These are phyloP conservation scores for Holothuria leucospilota DNA, from an alignment of 53 echinoderm and acorn worm species.

Conservation along the genomic window DNA sequence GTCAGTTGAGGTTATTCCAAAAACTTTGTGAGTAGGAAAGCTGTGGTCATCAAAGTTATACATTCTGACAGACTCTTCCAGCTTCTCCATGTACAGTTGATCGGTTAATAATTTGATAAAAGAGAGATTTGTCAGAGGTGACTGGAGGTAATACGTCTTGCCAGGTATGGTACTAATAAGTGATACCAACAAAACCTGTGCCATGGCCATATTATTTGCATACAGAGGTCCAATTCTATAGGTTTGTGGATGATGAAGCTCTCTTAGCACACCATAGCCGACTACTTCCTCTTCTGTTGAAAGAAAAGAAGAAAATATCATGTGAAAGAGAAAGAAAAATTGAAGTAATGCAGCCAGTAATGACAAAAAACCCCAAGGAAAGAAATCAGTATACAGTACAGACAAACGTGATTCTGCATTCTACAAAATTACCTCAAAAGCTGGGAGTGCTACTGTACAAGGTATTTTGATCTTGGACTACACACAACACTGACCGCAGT, in stretches of 20 bases:
- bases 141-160: conserved; percentile 74
- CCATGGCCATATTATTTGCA: conserved; percentile 80
- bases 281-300: conserved; percentile 75
- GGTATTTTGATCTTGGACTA: no score
- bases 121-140: conserved; percentile 85
- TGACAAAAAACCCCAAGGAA: no score
- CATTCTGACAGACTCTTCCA: conserved; percentile 85
- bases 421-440: no score
- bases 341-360: no score
- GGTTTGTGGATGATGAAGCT: conserved; percentile 55
- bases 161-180: conserved; percentile 78
- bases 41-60: conserved; percentile 76
- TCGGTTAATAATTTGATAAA: conserved; percentile 72
- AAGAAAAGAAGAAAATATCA: not conserved
- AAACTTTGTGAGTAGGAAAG: conserved; percentile 76
- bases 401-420: no score
- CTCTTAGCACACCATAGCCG: conserved; percentile 86
- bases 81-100: conserved; percentile 80
- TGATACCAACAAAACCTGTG: conserved; percentile 80
- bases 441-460: no score
- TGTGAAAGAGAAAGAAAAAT: no score
- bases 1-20: conserved; percentile 73
- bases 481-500: no score
- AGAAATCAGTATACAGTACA: no score
- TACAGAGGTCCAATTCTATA: conserved; percentile 85